phyloP scores from a whole-genome alignment of 2,797 vertebrate species.

The Rhinatrema bivittatum region DNA sequence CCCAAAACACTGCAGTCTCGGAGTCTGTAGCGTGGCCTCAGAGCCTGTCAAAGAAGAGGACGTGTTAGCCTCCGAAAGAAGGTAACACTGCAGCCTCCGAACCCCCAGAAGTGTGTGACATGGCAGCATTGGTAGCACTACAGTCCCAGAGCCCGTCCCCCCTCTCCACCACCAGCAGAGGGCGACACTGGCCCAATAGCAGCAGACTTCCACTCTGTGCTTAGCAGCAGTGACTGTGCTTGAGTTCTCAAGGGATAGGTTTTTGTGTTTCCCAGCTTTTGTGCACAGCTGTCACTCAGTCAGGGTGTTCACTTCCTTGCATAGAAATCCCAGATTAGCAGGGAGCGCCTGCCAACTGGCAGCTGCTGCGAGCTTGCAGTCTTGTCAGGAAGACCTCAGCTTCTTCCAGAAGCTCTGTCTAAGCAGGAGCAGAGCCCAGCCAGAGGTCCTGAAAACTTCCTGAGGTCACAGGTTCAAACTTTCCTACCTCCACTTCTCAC shows the following conservation, averaged over 20 bases:
- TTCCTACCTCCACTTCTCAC: no score
- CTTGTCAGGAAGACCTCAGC: constrained; percentile 22
- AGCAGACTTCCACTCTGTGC: not conserved
- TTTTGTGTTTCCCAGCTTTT: constrained; percentile 34
- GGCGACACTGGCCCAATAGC: not conserved
- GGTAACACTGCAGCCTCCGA: not conserved
- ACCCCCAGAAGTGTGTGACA: not conserved
- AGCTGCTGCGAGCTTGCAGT: not conserved
- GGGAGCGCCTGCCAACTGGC: not conserved
- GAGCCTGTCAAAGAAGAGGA: not conserved
- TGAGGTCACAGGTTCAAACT: not conserved
- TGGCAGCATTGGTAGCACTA: not conserved
- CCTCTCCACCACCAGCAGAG: not conserved
- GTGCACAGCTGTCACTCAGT: constrained; percentile 29
- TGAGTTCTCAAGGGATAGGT: constrained; percentile 15
- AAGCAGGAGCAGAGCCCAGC: not conserved
- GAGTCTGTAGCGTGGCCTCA: not conserved
- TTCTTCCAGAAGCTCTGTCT: not conserved
- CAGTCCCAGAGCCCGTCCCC: not conserved
- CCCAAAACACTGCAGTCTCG: no score
- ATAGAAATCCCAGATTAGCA: constrained; percentile 59
- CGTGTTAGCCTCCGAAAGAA: not conserved
- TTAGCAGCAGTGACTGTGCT: accelerated
- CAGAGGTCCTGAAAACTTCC: not conserved
- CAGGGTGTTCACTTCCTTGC: constrained; percentile 56